These are phyloP conservation scores for Nymphalis urticae DNA, from an alignment of 2,888 invertebrate genomes.

Conservation along the genomic window DNA sequence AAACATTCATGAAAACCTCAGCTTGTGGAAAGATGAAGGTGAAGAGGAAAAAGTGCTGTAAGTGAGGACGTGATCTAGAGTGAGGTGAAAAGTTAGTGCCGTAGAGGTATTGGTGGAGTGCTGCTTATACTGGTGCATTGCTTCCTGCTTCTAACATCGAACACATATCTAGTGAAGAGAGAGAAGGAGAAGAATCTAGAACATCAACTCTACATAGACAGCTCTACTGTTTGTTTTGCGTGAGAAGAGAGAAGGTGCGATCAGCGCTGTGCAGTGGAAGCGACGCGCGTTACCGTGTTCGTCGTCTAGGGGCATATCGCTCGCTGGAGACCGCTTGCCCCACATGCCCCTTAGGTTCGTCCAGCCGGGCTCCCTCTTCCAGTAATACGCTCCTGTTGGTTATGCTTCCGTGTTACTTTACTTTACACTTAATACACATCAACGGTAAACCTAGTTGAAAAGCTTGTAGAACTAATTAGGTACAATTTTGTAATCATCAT, in stretches of 20 bases:
- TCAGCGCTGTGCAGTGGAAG: constrained; percentile 29
- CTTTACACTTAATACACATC: neutral
- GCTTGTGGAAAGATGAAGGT: too few species aligned
- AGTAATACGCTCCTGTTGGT: constrained; percentile 85
- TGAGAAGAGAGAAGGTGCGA: constrained; percentile 8
- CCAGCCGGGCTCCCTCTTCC: constrained; percentile 90
- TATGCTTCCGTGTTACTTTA: constrained; percentile 24
- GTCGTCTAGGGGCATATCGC: constrained; percentile 54
- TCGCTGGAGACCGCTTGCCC: constrained; percentile 85
- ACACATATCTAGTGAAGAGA: constrained; percentile 4
- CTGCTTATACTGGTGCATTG: neutral
- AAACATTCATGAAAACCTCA: too few species aligned
- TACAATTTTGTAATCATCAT: neutral
- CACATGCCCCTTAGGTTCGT: constrained; percentile 90
- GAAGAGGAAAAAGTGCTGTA: too few species aligned
- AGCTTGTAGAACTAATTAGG: too few species aligned
- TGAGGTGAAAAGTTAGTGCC: too few species aligned
- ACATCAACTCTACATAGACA: neutral
- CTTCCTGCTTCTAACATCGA: neutral
- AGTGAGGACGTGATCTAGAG: too few species aligned
- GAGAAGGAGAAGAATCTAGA: neutral
- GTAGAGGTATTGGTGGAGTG: too few species aligned
- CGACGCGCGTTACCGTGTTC: constrained; percentile 61
- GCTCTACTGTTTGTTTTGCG: neutral
- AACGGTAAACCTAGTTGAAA: too few species aligned